phyloP scores from a whole-genome alignment of 2,888 invertebrate species.

The Hipparchia sbordonii region DNA sequence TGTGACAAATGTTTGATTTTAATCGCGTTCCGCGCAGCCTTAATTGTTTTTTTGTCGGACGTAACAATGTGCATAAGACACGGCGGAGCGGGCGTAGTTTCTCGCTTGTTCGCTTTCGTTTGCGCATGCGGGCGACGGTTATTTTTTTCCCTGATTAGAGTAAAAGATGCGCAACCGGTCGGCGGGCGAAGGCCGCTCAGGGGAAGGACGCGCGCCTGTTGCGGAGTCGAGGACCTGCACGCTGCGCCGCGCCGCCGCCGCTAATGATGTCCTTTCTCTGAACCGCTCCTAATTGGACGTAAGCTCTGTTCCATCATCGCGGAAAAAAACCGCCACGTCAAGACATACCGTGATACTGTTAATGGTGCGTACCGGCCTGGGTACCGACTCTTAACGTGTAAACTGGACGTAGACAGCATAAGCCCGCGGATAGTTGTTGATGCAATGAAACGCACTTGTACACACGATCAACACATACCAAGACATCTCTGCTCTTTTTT shows the following conservation, averaged over 20 bases:
- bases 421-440: not conserved
- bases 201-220: constrained; percentile 56
- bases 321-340: constrained; percentile 64
- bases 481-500: not conserved
- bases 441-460: not conserved
- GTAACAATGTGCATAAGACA: constrained; percentile 75
- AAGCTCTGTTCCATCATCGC: constrained; percentile 60
- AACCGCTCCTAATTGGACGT: constrained; percentile 78
- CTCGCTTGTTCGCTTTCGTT: constrained; percentile 75
- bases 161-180: constrained; percentile 81
- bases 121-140: constrained; percentile 66
- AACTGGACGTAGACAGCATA: not conserved
- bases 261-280: constrained; percentile 77
- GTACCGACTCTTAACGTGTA: not conserved
- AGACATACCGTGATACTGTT: constrained; percentile 58
- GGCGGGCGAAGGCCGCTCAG: constrained; percentile 73
- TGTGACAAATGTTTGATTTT: constrained; percentile 13
- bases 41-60: constrained; percentile 54
- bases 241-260: constrained; percentile 51
- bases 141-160: constrained; percentile 79
- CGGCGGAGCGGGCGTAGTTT: constrained; percentile 55
- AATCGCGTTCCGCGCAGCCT: constrained; percentile 30
- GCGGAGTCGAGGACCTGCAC: constrained; percentile 42
- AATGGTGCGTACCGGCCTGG: constrained; percentile 38
- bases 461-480: too few relatives aligned